Evolutionary conservation across 2,797 vertebrate genomes (phyloP).

Genomic region (Ctenopoma multispine): DNA sequence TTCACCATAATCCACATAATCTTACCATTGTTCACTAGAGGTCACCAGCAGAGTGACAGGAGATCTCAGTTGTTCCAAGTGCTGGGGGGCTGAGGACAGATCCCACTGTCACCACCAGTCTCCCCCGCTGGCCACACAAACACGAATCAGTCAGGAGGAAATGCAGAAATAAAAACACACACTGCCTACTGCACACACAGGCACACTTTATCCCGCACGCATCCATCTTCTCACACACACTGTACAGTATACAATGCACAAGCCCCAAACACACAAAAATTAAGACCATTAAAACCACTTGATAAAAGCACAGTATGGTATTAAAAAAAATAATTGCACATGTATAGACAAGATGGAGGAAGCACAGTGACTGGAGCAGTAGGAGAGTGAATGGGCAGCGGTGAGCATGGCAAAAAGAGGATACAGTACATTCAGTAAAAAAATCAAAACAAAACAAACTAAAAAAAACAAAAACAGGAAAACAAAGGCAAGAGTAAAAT

Average conservation of each 20-base stretch:
- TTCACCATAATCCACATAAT: constrained; percentile 60
- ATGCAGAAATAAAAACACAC: constrained; percentile 48
- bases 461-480: constrained; percentile 40
- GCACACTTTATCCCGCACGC: constrained; percentile 41
- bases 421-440: constrained; percentile 81
- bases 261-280: constrained; percentile 69
- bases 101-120: constrained; percentile 43
- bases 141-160: constrained; percentile 49
- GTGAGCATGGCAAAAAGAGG: constrained; percentile 62
- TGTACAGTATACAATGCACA: constrained; percentile 78
- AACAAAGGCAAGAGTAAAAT: constrained; percentile 74
- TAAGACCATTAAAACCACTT: constrained; percentile 71
- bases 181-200: constrained; percentile 54
- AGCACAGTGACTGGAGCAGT: constrained; percentile 49
- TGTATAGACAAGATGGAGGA: constrained; percentile 68
- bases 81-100: constrained; percentile 44
- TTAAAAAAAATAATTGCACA: constrained; percentile 83
- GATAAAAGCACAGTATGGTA: constrained; percentile 90
- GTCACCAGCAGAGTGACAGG: constrained; percentile 53
- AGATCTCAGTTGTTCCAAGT: constrained; percentile 67
- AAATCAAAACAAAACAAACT: constrained; percentile 37
- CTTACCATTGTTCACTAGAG: constrained; percentile 64
- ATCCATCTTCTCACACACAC: constrained; percentile 28
- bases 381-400: neutral
- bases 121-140: constrained; percentile 56